phyloP scores from a whole-genome alignment of 37 sponge, comb jelly and placozoan species.

The Hormiphora californensis region DNA sequence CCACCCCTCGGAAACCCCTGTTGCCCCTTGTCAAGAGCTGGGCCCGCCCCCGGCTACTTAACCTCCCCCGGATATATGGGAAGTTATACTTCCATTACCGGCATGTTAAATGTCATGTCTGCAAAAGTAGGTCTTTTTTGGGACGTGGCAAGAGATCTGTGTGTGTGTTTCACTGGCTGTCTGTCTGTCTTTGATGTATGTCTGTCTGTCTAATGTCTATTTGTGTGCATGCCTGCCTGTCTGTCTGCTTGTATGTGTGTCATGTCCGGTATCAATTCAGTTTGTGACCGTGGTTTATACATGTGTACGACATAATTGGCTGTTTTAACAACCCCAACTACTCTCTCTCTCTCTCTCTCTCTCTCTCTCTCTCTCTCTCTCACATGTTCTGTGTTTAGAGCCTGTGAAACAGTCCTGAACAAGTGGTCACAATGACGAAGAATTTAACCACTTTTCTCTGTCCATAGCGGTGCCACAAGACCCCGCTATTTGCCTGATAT shows the following conservation, averaged over 20 bases:
- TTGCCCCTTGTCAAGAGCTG: slow-evolving; percentile 7
- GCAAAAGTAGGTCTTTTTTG: background rate
- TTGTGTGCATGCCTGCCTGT: too few relatives aligned
- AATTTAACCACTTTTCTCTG: background rate
- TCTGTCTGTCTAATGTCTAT: too few relatives aligned
- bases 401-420: too few relatives aligned
- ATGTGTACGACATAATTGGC: too few relatives aligned
- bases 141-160: too few relatives aligned
- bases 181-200: too few relatives aligned
- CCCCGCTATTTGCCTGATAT: slow-evolving; percentile 37
- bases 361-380: background rate
- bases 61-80: slow-evolving; percentile 34
- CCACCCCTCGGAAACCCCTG: background rate
- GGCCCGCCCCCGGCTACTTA: slow-evolving; percentile 25
- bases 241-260: too few relatives aligned
- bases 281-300: too few relatives aligned
- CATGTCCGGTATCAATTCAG: too few relatives aligned
- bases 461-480: slow-evolving; percentile 19
- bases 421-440: too few relatives aligned
- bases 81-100: slow-evolving; percentile 51
- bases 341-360: background rate
- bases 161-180: too few relatives aligned
- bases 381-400: background rate
- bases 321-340: too few relatives aligned
- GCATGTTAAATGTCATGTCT: slow-evolving; percentile 32